phyloP scores from a whole-genome alignment of 2,113 vertebrate species.

The Cyprinodon tularosa region DNA sequence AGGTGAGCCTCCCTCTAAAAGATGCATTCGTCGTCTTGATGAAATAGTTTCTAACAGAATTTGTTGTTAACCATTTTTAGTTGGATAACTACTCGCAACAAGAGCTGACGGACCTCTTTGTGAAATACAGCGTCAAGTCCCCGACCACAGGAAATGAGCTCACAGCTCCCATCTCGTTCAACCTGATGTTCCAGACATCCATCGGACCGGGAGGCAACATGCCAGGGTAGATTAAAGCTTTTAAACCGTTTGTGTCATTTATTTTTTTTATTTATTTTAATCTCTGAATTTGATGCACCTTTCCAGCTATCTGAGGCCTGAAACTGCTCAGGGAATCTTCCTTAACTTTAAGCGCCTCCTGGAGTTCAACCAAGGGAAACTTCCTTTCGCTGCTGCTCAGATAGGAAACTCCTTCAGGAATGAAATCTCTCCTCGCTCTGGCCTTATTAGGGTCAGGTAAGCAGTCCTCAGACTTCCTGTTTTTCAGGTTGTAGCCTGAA shows the following conservation, averaged over 20 bases:
- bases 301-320: slow-evolving; percentile 93
- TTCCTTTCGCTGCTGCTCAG: slow-evolving; percentile 97
- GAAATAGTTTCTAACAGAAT: background rate
- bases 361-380: slow-evolving; percentile 98
- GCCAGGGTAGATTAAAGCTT: slow-evolving; percentile 83
- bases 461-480: background rate
- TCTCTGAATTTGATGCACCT: slow-evolving; percentile 5
- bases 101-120: slow-evolving; percentile 91
- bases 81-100: slow-evolving; percentile 95
- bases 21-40: background rate
- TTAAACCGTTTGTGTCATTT: background rate
- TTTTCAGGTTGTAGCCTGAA: background rate
- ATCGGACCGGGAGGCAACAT: slow-evolving; percentile 97
- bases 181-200: slow-evolving; percentile 98
- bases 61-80: slow-evolving; percentile 66
- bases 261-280: background rate
- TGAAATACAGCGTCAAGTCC: slow-evolving; percentile 95
- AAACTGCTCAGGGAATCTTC: slow-evolving; percentile 99
- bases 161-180: slow-evolving; percentile 91
- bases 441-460: slow-evolving; percentile 96
- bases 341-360: slow-evolving; percentile 98
- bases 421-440: slow-evolving; percentile 97
- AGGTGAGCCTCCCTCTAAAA: slow-evolving; percentile 74
- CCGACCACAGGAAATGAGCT: slow-evolving; percentile 95
- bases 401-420: slow-evolving; percentile 99